Percentiles rank a stretch among this genome's conserved stretches.
phyloP scores from a whole-genome alignment of 2,888 invertebrate genomes.

The Agriopis marginaria region DNA sequence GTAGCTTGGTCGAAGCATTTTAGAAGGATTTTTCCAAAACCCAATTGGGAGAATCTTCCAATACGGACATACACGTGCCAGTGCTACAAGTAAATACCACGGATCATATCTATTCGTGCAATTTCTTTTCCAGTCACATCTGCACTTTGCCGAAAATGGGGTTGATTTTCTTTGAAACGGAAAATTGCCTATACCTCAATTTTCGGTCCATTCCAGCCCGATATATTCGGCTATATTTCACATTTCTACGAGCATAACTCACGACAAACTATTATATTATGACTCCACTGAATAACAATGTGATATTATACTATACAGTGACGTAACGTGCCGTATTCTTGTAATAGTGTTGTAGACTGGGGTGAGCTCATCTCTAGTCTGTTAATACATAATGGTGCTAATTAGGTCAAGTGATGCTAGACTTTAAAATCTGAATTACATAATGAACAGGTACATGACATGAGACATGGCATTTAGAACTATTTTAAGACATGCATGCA shows the following conservation, averaged over 20 bases:
- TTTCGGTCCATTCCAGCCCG: constrained; percentile 8
- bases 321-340: neutral
- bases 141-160: constrained; percentile 2
- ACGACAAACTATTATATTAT: constrained; percentile 5
- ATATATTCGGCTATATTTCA: constrained; percentile 6
- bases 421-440: constrained; percentile 17
- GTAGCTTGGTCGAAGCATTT: too few relatives aligned
- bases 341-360: neutral
- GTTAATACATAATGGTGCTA: constrained; percentile 24
- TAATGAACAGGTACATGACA: constrained; percentile 2
- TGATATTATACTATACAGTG: neutral
- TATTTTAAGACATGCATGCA: neutral
- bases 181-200: constrained; percentile 21
- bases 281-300: constrained; percentile 9
- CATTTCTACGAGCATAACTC: constrained; percentile 8
- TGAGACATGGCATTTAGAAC: constrained; percentile 2
- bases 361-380: constrained; percentile 23
- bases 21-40: too few relatives aligned
- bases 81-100: neutral
- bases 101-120: neutral
- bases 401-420: constrained; percentile 30
- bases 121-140: constrained; percentile 14
- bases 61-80: neutral
- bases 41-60: too few relatives aligned
- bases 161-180: constrained; percentile 16